Conservation (phyloP, 1,140 invertebrate genomes). For the Drosophila albomicans region DNA sequence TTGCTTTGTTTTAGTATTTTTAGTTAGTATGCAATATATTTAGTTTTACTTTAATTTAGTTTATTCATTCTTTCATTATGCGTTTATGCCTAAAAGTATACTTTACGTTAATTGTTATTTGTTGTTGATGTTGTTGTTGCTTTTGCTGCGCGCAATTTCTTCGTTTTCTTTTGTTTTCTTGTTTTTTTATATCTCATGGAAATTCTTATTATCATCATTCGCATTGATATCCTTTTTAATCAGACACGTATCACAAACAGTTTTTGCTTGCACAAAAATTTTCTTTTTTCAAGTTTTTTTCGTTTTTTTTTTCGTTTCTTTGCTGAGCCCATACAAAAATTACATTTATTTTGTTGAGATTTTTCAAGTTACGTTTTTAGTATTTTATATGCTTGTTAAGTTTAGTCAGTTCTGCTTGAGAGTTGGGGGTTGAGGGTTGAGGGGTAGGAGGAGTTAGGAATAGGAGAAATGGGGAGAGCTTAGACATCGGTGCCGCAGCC, state of each 20-base stretch:
- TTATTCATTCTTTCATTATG: conserved; percentile 36
- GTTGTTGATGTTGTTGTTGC: conserved; percentile 33
- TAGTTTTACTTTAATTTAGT: conserved; percentile 28
- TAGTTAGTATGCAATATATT: conserved; percentile 20
- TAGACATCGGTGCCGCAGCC: conserved; percentile 96
- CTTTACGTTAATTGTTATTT: conserved; percentile 53
- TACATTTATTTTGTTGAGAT: conserved; percentile 10
- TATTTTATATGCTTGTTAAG: conserved; percentile 46
- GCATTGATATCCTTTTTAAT: conserved; percentile 71
- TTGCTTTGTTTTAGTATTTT: conserved; percentile 17
- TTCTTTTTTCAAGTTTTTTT: conserved; percentile 16
- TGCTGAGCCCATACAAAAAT: conserved; percentile 33
- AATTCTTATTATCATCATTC: conserved; percentile 77
- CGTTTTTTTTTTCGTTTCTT: conserved; percentile 6
- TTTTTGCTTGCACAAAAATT: conserved; percentile 61
- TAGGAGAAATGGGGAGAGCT: conserved; percentile 34
- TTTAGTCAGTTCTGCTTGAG: conserved; percentile 73
- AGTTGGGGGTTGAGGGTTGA: too few relatives aligned
- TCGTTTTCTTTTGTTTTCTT: not conserved
- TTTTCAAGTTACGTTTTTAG: conserved; percentile 2
- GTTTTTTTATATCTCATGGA: conserved; percentile 10
- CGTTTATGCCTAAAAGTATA: conserved; percentile 69
- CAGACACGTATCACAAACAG: conserved; percentile 84
- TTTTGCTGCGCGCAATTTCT: conserved; percentile 23
- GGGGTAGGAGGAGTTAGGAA: not conserved